Conservation (phyloP, 2,113 vertebrate genomes). For the Peromyscus maniculatus region DNA sequence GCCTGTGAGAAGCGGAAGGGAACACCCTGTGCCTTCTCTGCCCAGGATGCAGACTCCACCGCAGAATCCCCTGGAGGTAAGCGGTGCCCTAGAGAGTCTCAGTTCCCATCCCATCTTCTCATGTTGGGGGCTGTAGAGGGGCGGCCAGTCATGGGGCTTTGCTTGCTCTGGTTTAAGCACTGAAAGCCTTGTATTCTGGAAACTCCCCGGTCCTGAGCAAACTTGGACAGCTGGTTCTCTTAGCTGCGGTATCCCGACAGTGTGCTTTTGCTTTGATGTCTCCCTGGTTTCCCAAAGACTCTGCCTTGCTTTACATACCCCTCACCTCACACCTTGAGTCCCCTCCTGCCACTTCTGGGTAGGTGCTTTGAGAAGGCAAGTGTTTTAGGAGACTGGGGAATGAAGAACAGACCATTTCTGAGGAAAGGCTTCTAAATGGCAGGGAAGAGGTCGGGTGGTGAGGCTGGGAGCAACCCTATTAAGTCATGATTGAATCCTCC, state of each 20-base stretch:
- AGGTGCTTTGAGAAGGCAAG: background rate
- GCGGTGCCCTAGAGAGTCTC: background rate
- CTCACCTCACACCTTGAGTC: background rate
- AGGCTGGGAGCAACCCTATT: background rate
- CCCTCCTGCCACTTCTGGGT: background rate
- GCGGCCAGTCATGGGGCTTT: background rate
- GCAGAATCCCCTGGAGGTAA: conserved; percentile 63
- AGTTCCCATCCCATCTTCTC: background rate
- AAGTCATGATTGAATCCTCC: background rate
- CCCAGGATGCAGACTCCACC: background rate
- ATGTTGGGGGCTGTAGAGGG: background rate
- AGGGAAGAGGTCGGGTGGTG: background rate
- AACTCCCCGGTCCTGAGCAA: background rate
- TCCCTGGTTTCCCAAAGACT: background rate
- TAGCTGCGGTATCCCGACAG: background rate
- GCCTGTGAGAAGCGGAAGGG: conserved; percentile 23
- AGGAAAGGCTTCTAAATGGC: background rate
- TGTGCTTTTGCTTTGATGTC: background rate
- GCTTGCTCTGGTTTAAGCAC: background rate
- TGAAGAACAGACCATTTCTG: background rate
- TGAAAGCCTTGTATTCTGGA: background rate
- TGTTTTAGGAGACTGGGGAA: background rate
- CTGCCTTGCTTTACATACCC: background rate
- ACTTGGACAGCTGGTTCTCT: background rate
- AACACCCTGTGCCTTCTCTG: conserved; percentile 16